Base-by-base conservation (phyloP, 1,140 invertebrate genomes). In the Pristionchus pacificus region DNA sequence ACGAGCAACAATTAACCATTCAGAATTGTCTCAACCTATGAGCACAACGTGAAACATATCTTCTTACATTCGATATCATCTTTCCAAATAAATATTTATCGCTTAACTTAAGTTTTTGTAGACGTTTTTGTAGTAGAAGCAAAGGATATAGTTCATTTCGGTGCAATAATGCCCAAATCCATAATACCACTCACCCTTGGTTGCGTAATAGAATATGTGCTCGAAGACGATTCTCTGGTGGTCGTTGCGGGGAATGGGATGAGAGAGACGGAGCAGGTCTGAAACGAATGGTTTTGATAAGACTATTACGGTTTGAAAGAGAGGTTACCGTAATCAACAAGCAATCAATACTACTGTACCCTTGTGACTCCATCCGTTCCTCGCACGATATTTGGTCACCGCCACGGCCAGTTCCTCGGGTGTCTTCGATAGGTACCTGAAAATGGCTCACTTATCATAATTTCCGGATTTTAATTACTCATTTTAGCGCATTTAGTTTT, bases 291-390 rank as follows among this genome's bases (percentile, higher is more conserved):
- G 6, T 19, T 49, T 49, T n/a, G n/a, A n/a, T n/a, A n/a, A n/a
- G n/a, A n/a, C n/a, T n/a, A n/a, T n/a, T n/a, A n/a, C n/a, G n/a
- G n/a, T n/a, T n/a, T n/a, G n/a, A n/a, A n/a, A n/a, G n/a, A n/a
- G n/a, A n/a, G n/a, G n/a, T n/a, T n/a, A n/a, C n/a, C 38, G 6
- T 49, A 10, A 6, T 49, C 38, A 6, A 49, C 6, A 10, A 49
- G 38, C 38, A 6, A 49, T 49, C 19, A 6, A 49, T 49, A 6
- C 38, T 49, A 6, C 38, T n/a, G n/a, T 19, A 49, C 38, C 90
- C 72, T 88, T 88, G 79, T 91, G 90, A 1, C 88, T 88, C 85
- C 89, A 90, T 0, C 88, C 88, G 77, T 89, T 86, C 74, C 88
- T 86, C 1, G 87, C 85, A 72, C 85, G 86, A 32, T 88, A 89